Percentiles rank a stretch among this genome's conserved stretches.
phyloP scores from a whole-genome alignment of 2,113 vertebrate species.

The Sorex fumeus region DNA sequence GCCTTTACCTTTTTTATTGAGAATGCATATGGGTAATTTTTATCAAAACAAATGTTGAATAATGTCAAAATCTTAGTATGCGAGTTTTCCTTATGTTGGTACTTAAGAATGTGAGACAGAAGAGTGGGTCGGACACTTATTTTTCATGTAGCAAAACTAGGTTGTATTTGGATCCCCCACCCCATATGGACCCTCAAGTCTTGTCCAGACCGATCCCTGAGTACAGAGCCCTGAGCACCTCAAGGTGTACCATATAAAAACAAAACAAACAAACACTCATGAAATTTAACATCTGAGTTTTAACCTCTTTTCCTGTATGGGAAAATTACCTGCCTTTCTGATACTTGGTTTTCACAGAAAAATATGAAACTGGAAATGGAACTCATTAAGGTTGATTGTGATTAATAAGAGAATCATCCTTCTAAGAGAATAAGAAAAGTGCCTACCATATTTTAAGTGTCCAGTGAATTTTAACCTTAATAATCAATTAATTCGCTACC shows the following conservation, averaged over 20 bases:
- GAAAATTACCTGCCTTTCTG: not conserved
- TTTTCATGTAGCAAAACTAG: no score
- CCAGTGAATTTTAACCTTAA: slow-evolving; percentile 47
- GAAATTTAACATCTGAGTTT: not conserved
- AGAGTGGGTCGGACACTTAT: no score
- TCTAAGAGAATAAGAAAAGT: not conserved
- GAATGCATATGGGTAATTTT: not conserved
- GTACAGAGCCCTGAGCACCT: no score
- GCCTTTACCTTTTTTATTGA: no score
- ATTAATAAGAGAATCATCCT: slow-evolving; percentile 31
- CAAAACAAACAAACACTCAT: no score
- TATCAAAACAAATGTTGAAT: not conserved
- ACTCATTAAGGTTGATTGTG: not conserved
- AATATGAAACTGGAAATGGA: not conserved
- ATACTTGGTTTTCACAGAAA: not conserved
- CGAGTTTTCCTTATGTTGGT: not conserved
- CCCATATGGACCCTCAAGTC: no score
- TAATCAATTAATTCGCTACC: slow-evolving; percentile 21
- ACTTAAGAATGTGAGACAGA: not conserved
- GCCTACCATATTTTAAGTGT: not conserved
- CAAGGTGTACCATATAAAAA: no score
- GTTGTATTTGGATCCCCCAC: no score
- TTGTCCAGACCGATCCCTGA: no score
- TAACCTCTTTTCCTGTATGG: not conserved
- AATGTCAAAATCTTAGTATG: not conserved